These are phyloP conservation scores for Daboia siamensis DNA, from an alignment of 2,113 vertebrate genomes.

Conservation along the genomic window DNA sequence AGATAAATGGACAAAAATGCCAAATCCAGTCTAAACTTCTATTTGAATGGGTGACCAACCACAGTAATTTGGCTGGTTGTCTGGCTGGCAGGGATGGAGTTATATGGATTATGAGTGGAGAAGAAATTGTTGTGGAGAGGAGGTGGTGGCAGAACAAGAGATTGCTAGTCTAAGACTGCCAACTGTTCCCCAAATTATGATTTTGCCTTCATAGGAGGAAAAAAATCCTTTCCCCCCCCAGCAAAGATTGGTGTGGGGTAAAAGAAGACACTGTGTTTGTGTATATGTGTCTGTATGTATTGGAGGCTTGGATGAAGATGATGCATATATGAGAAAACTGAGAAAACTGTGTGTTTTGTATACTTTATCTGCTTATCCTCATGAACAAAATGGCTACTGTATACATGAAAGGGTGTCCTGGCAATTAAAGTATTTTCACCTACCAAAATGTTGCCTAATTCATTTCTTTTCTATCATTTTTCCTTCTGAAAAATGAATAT, in stretches of 20 bases:
- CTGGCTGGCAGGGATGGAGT: not conserved
- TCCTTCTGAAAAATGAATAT: not conserved
- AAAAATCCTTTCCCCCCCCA: not conserved
- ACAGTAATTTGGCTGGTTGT: not conserved
- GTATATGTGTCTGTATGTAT: not conserved
- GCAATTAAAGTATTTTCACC: not conserved
- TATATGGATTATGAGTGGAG: not conserved
- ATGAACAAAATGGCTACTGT: not conserved
- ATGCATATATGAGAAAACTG: not conserved
- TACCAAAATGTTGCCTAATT: not conserved
- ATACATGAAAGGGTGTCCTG: not conserved
- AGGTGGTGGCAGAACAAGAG: not conserved
- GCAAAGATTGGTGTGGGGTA: not conserved
- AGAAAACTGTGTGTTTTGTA: not conserved
- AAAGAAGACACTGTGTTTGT: not conserved
- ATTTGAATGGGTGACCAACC: not conserved
- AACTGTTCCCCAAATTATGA: not conserved
- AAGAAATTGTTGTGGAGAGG: not conserved
- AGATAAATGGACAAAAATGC: not conserved
- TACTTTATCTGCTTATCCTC: not conserved
- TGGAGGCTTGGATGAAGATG: not conserved
- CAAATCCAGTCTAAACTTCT: not conserved
- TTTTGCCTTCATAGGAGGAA: not conserved
- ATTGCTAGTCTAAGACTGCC: not conserved
- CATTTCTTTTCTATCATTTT: not conserved